Evolutionary conservation across 2,113 vertebrate species (phyloP).

Genomic region (Crotalus tigris): DNA sequence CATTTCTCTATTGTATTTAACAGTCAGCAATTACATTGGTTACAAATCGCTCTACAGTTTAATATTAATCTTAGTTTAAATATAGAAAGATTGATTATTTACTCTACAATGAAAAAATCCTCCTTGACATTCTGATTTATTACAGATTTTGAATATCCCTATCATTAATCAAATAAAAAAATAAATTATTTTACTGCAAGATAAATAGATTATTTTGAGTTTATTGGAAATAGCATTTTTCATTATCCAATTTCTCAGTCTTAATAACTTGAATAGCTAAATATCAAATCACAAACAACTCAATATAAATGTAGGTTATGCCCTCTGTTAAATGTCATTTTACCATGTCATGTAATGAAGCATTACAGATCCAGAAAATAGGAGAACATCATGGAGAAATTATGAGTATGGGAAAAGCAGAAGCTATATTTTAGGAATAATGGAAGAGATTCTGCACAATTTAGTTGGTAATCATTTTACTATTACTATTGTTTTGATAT

Average conservation of each 20-base stretch:
- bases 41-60: not conserved
- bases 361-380: slow-evolving; percentile 31
- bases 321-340: slow-evolving; percentile 17
- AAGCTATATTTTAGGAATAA: not conserved
- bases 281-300: slow-evolving; percentile 46
- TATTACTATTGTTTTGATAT: not conserved
- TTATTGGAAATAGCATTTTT: slow-evolving; percentile 35
- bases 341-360: slow-evolving; percentile 41
- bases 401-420: not conserved
- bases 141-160: slow-evolving; percentile 13
- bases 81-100: not conserved
- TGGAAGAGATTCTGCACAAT: not conserved
- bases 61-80: not conserved
- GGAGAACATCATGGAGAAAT: not conserved
- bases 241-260: slow-evolving; percentile 35
- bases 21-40: not conserved
- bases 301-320: slow-evolving; percentile 35
- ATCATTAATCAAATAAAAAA: slow-evolving; percentile 42
- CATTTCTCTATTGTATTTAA: not conserved
- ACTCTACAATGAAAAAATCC: not conserved
- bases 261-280: not conserved
- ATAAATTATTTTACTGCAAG: slow-evolving; percentile 37
- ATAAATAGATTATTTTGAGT: slow-evolving; percentile 36
- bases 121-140: not conserved
- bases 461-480: not conserved